These are phyloP conservation scores for Laticauda colubrina DNA, from an alignment of 2,113 vertebrate species.

Conservation along the genomic window DNA sequence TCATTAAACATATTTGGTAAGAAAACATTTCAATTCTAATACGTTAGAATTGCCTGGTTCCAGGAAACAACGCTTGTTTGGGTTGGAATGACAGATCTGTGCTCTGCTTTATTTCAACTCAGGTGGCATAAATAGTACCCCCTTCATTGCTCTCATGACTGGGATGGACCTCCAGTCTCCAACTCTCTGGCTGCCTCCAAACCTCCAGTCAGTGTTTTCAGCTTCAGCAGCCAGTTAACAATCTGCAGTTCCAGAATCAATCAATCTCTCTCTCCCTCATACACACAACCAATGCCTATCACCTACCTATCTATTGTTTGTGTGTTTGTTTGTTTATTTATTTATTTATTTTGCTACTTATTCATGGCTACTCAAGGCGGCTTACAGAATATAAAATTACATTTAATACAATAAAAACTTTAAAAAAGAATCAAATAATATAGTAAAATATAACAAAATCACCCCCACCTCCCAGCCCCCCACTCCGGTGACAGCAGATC, in stretches of 20 bases:
- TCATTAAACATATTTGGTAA: neutral
- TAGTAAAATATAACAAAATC: too few relatives aligned
- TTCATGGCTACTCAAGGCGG: too few relatives aligned
- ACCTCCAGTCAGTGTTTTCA: neutral
- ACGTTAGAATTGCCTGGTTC: neutral
- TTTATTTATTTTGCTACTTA: too few relatives aligned
- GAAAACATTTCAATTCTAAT: neutral
- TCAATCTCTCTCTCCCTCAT: too few relatives aligned
- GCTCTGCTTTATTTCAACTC: neutral
- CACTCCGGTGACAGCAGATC: too few relatives aligned
- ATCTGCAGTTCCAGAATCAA: neutral
- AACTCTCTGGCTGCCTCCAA: neutral
- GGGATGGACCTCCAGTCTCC: neutral
- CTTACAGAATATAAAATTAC: too few relatives aligned
- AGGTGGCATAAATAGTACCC: neutral
- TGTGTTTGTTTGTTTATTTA: accelerated
- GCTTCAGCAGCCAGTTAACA: neutral
- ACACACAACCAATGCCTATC: too few relatives aligned
- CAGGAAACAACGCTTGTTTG: neutral
- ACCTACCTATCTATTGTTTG: neutral
- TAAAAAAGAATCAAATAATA: too few relatives aligned
- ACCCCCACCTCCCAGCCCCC: too few relatives aligned
- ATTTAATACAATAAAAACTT: too few relatives aligned
- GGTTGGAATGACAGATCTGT: neutral
- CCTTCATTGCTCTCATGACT: neutral